Conservation (phyloP, 2,113 vertebrate genomes). For the Megaceryle maxima region DNA sequence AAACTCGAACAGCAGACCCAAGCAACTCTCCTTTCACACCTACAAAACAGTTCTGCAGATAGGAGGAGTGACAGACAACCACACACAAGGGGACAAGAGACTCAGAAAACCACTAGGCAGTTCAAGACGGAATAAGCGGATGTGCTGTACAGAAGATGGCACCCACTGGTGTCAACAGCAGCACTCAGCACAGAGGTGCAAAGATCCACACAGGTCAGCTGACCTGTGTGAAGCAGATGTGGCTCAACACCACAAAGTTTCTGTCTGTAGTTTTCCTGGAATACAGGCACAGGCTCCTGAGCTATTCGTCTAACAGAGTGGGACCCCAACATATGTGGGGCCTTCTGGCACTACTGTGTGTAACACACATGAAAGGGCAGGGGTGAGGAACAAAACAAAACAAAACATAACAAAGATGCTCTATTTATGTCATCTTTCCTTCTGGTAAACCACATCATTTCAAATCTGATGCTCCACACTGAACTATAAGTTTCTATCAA, state of each 20-base stretch:
- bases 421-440: background rate
- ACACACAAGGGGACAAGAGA: background rate
- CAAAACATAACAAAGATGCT: background rate
- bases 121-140: background rate
- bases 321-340: background rate
- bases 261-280: background rate
- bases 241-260: background rate
- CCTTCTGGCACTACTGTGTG: background rate
- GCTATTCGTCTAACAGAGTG: background rate
- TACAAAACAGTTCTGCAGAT: background rate
- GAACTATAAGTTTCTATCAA: background rate
- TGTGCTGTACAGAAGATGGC: background rate
- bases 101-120: background rate
- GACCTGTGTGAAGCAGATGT: background rate
- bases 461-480: background rate
- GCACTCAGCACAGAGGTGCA: background rate
- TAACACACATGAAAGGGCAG: background rate
- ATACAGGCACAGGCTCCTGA: background rate
- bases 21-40: background rate
- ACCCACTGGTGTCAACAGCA: background rate
- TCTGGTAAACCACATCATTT: background rate
- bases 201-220: background rate
- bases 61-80: background rate
- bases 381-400: too few species aligned
- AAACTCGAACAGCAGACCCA: background rate